Conservation (phyloP, 2,113 vertebrate genomes). For the Pteruthius melanotis region DNA sequence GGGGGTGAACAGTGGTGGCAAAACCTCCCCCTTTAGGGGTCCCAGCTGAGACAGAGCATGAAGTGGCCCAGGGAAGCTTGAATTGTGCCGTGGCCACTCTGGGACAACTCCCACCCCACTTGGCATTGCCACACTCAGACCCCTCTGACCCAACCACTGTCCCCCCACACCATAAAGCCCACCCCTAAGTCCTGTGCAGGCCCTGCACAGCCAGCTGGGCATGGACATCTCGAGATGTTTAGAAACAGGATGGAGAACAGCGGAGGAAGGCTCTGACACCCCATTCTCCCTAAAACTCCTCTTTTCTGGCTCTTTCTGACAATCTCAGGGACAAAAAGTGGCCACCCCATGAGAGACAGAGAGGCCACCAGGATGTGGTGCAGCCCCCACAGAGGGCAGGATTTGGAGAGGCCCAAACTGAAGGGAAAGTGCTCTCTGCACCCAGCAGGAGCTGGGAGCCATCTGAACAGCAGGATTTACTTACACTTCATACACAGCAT, state of each 20-base stretch:
- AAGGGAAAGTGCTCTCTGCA: background rate
- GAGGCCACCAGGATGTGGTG: background rate
- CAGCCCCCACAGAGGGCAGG: background rate
- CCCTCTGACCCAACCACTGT: background rate
- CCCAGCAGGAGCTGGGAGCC: background rate
- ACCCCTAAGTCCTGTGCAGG: background rate
- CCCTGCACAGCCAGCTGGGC: background rate
- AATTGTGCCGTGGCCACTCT: rapidly evolving
- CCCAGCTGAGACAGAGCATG: background rate
- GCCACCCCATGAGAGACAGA: rapidly evolving
- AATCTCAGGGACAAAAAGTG: rapidly evolving
- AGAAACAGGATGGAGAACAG: background rate
- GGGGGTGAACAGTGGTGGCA: rapidly evolving
- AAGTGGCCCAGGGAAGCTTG: background rate
- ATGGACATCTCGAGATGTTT: rapidly evolving
- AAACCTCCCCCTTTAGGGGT: background rate
- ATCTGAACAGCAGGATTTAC: constrained; percentile 43
- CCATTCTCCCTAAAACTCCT: rapidly evolving
- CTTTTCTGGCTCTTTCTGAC: background rate
- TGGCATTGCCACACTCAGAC: rapidly evolving
- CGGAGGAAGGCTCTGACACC: rapidly evolving
- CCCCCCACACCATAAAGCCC: background rate
- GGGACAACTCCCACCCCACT: background rate
- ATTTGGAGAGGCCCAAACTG: rapidly evolving
- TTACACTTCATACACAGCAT: constrained; percentile 31